Percentiles rank a stretch among this genome's conserved stretches.
These are phyloP conservation scores for Ernsta delagoae DNA, from an alignment of 2,888 invertebrate genomes.

Conservation along the genomic window DNA sequence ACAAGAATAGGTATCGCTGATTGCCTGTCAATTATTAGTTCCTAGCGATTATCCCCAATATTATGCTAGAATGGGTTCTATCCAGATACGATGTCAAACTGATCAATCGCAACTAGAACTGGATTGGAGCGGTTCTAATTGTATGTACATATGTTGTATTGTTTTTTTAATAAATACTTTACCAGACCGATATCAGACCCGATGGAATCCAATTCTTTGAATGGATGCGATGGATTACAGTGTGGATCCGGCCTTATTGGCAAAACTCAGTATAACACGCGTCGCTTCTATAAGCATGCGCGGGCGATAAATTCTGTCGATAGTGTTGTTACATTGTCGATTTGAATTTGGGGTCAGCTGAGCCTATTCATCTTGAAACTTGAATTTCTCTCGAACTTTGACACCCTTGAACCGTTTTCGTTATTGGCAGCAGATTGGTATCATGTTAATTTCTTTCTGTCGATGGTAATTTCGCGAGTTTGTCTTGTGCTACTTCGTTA, in stretches of 20 bases:
- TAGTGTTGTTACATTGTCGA: slow-evolving; percentile 35
- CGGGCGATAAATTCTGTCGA: slow-evolving; percentile 32
- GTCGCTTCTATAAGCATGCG: slow-evolving; percentile 21
- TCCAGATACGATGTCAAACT: no score
- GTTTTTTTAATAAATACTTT: no score
- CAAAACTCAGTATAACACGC: slow-evolving; percentile 16
- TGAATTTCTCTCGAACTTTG: slow-evolving; percentile 36
- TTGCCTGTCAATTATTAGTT: slow-evolving; percentile 13
- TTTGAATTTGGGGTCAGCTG: slow-evolving; percentile 35
- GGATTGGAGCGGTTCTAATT: no score
- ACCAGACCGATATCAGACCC: no score
- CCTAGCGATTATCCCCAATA: no score
- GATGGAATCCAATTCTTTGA: no score
- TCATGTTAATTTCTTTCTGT: slow-evolving; percentile 34
- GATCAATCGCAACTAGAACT: no score
- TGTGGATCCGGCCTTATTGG: background rate
- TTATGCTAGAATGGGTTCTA: no score
- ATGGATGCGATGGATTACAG: no score
- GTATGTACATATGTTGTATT: no score
- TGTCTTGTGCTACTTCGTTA: slow-evolving; percentile 6
- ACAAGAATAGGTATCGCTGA: background rate
- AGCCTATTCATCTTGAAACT: slow-evolving; percentile 34
- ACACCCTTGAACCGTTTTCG: slow-evolving; percentile 30
- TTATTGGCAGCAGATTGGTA: slow-evolving; percentile 30
- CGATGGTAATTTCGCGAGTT: slow-evolving; percentile 27